phyloP scores from a whole-genome alignment of 1,140 invertebrate species.

The Trialeurodes vaporariorum region DNA sequence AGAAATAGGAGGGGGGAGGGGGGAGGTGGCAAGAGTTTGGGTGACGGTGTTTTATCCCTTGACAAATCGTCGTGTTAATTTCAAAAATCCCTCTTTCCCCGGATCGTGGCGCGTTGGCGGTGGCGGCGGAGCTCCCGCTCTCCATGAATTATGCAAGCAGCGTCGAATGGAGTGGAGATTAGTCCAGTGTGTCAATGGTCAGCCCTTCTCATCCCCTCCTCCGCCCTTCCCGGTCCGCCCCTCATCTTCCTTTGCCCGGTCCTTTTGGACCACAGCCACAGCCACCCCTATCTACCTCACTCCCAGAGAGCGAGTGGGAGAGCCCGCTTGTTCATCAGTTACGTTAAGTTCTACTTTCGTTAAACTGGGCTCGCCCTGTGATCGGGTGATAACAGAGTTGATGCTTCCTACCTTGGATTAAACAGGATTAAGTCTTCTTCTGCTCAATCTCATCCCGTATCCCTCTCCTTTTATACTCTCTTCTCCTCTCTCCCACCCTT shows the following conservation, averaged over 20 bases:
- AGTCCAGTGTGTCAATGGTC: not conserved
- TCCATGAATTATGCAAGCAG: not conserved
- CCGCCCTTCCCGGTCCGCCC: not conserved
- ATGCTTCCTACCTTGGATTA: not conserved
- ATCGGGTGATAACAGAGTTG: not conserved
- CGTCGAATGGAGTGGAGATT: not conserved
- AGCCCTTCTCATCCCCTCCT: not conserved
- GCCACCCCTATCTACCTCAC: no score
- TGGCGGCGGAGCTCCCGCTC: no score
- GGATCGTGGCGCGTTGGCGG: no score
- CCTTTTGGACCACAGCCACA: no score
- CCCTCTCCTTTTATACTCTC: not conserved
- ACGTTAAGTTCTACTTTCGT: no score
- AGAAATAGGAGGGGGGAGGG: no score
- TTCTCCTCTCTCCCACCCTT: not conserved
- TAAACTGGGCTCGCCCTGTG: no score
- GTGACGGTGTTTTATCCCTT: no score
- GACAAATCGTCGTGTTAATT: not conserved
- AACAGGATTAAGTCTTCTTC: not conserved
- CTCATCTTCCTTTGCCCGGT: no score
- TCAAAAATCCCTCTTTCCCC: not conserved
- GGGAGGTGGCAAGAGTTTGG: no score
- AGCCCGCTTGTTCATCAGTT: no score
- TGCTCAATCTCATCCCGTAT: no score
- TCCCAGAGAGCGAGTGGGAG: not conserved